Evolutionary conservation across 2,888 invertebrate genomes (phyloP).

Genomic region (Branchellion lobata): DNA sequence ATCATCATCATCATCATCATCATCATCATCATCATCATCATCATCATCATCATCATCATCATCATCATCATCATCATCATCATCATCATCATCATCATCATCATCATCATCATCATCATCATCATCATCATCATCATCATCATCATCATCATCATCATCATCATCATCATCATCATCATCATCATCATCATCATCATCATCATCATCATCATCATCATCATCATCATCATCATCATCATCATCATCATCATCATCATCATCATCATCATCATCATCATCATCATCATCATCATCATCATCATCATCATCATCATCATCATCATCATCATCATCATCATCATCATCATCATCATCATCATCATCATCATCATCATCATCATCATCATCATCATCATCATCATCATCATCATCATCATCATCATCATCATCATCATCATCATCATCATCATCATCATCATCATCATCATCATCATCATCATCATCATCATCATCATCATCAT

Average conservation of each 20-base stretch:
- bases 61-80: slow-evolving; percentile 14
- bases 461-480: slow-evolving; percentile 8
- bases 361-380: slow-evolving; percentile 15
- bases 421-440: slow-evolving; percentile 14
- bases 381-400: slow-evolving; percentile 9
- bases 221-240: slow-evolving; percentile 8
- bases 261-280: slow-evolving; percentile 9
- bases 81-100: slow-evolving; percentile 8
- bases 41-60: slow-evolving; percentile 8
- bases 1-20: slow-evolving; percentile 15
- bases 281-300: slow-evolving; percentile 8
- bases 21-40: slow-evolving; percentile 9
- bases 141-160: slow-evolving; percentile 9
- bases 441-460: slow-evolving; percentile 8
- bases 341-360: slow-evolving; percentile 8
- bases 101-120: slow-evolving; percentile 8
- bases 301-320: slow-evolving; percentile 14
- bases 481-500: slow-evolving; percentile 15
- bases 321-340: slow-evolving; percentile 8
- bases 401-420: slow-evolving; percentile 8
- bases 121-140: slow-evolving; percentile 15
- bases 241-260: slow-evolving; percentile 15
- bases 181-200: slow-evolving; percentile 14
- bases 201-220: slow-evolving; percentile 8
- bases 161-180: slow-evolving; percentile 8